Conservation (phyloP, 2,113 vertebrate genomes). For the Menidia beryllina region DNA sequence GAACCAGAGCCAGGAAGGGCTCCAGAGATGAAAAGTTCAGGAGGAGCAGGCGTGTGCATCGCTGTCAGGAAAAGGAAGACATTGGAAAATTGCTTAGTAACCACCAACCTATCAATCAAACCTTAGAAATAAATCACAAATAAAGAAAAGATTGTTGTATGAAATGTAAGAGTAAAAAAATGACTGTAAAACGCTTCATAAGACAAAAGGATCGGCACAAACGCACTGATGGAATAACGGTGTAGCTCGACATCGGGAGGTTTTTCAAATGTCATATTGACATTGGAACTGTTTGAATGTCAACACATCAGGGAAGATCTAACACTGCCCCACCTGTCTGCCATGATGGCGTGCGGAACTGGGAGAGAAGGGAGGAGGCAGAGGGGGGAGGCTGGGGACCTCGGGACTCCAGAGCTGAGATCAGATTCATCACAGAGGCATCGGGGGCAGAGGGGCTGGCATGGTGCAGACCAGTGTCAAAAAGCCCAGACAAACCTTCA, state of each 20-base stretch:
- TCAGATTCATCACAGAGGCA: conserved; percentile 96
- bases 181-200: background rate
- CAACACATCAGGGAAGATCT: conserved; percentile 53
- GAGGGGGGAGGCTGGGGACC: conserved; percentile 93
- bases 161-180: background rate
- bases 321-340: conserved; percentile 87
- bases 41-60: conserved; percentile 94
- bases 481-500: conserved; percentile 91
- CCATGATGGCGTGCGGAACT: conserved; percentile 95
- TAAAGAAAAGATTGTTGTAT: background rate
- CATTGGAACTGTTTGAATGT: conserved; percentile 61
- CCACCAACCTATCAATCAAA: conserved; percentile 16
- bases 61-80: conserved; percentile 80
- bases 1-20: conserved; percentile 92
- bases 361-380: conserved; percentile 93
- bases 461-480: conserved; percentile 93
- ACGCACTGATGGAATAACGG: conserved; percentile 39
- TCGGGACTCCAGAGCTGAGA: conserved; percentile 93
- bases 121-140: background rate
- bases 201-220: conserved; percentile 5
- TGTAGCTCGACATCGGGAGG: conserved; percentile 20
- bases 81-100: conserved; percentile 55
- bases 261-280: conserved; percentile 71
- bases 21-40: conserved; percentile 95
- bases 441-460: conserved; percentile 89